Evolutionary conservation across 2,888 invertebrate genomes (phyloP), one percentile per base, ranked within the genome.

Genomic region (Ctenicera cuprea): DNA sequence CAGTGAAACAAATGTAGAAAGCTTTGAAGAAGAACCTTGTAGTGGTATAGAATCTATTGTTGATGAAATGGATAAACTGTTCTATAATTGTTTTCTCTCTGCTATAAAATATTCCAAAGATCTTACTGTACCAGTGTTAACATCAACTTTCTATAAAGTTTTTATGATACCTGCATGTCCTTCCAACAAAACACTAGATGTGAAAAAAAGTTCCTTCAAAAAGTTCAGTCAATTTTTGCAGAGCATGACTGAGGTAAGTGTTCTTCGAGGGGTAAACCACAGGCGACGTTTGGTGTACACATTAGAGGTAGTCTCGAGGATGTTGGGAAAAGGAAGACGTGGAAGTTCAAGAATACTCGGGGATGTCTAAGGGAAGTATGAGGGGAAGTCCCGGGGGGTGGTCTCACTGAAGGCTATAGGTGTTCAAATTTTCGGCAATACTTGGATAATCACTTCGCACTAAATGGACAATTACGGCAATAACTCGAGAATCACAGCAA

Each of bases 171-270:
- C 88, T 50, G 89, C 82, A 59, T 93, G 96, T 82, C 95, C 95
- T 0, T 83, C 90, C n/a, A 91, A 91, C 2, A 87, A 89, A 59
- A 89, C 88, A 14, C 86, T 97, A 41, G 97, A 98, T 83, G 90
- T 98, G 0, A 97, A 97, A 85, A 97, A 96, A 85, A 94, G 96
- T 0, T 92, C 92, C 11, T 95, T 92, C 83, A 97, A 97, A 88
- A 98, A 97, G 87, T 87, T 97, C 67, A 93, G 95, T 12, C 93
- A 94, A 74, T 97, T 97, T 84, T 87, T 98, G 30, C 92, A 92
- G 73, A 91, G 91, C 76, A 95, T 97, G 94, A 89, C 91, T 79
- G 88, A 90, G 84, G 90, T 92, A 84, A 88, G 14, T 4, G 8
- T 38, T 86, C 22, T 64, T 38, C n/a, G n/a, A n/a, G n/a, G n/a